phyloP scores from a whole-genome alignment of 1,140 invertebrate species.

The Camponotus pennsylvanicus region DNA sequence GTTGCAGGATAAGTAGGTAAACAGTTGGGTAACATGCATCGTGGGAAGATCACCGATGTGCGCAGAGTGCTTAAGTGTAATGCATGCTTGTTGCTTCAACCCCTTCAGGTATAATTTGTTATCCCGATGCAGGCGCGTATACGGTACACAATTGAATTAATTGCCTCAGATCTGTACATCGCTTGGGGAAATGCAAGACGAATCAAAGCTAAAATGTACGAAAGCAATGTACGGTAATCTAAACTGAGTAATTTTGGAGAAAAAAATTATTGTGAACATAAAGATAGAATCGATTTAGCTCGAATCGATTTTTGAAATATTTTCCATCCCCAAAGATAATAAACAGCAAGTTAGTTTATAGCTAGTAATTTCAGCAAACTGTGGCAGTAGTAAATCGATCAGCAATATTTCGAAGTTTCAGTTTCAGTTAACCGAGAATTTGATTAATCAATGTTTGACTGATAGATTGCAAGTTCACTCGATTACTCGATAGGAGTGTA shows the following conservation, averaged over 20 bases:
- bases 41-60: conserved; percentile 6
- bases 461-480: background rate
- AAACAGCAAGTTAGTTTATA: conserved; percentile 20
- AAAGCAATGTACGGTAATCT: too few species aligned
- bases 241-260: background rate
- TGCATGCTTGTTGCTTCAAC: conserved; percentile 45
- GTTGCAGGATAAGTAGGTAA: background rate
- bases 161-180: background rate
- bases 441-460: background rate
- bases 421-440: background rate
- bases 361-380: background rate
- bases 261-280: background rate
- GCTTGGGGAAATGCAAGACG: background rate
- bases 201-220: background rate
- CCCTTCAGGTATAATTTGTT: conserved; percentile 49
- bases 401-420: conserved; percentile 8
- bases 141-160: conserved; percentile 33
- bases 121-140: conserved; percentile 6
- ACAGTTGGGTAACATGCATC: conserved; percentile 27
- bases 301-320: too few species aligned
- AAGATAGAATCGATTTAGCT: too few species aligned
- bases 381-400: background rate
- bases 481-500: background rate
- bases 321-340: background rate
- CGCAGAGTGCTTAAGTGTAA: conserved; percentile 26